These are phyloP conservation scores for Adelosebastes latens DNA, from an alignment of 2,797 vertebrate species.

Conservation along the genomic window DNA sequence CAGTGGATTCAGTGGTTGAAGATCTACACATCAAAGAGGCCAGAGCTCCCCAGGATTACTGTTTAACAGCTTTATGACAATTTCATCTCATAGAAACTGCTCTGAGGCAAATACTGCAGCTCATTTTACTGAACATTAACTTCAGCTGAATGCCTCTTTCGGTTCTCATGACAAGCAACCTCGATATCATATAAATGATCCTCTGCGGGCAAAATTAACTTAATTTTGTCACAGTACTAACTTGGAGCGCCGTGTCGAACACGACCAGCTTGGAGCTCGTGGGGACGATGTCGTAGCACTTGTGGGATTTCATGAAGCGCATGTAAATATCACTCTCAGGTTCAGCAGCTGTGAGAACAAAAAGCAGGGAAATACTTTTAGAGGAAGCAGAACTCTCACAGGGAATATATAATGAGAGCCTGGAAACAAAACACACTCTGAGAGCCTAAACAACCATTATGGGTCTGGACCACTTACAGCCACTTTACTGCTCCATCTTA, in stretches of 20 bases:
- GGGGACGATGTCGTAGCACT: slow-evolving; percentile 98
- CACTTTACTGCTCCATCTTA: slow-evolving; percentile 61
- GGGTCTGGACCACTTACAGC: slow-evolving; percentile 57
- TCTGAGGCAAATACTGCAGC: slow-evolving; percentile 13
- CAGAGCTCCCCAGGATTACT: slow-evolving; percentile 62
- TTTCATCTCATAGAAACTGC: slow-evolving; percentile 42
- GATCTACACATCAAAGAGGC: slow-evolving; percentile 66
- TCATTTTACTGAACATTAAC: slow-evolving; percentile 68
- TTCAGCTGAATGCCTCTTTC: neutral
- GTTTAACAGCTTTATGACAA: slow-evolving; percentile 76
- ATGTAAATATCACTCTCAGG: slow-evolving; percentile 97
- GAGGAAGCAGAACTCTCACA: slow-evolving; percentile 51
- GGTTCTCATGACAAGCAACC: neutral
- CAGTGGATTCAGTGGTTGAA: slow-evolving; percentile 50
- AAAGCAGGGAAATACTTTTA: slow-evolving; percentile 25
- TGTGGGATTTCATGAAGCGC: slow-evolving; percentile 99
- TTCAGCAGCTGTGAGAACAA: slow-evolving; percentile 86
- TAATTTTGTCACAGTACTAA: slow-evolving; percentile 70
- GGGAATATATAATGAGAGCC: slow-evolving; percentile 52
- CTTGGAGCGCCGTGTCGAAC: slow-evolving; percentile 97
- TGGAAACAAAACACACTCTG: slow-evolving; percentile 42
- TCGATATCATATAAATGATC: neutral
- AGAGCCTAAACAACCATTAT: slow-evolving; percentile 69
- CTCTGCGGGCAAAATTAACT: neutral
- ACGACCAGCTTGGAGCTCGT: slow-evolving; percentile 99